Percentiles rank a stretch among this genome's conserved stretches.
phyloP scores from a whole-genome alignment of 2,113 vertebrate genomes.

The Monarcha castaneiventris region DNA sequence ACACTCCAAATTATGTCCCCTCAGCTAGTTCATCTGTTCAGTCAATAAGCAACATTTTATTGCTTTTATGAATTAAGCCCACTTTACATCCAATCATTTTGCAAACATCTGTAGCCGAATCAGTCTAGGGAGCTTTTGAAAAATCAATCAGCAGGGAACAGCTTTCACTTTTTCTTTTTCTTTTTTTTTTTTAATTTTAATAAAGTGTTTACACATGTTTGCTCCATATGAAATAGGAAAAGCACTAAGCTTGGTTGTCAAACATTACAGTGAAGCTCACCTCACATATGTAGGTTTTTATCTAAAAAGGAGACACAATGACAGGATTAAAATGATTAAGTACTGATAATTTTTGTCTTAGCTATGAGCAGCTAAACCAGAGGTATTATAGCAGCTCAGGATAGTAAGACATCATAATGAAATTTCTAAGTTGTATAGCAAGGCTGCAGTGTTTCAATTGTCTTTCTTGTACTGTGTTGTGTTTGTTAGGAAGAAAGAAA shows the following conservation, averaged over 20 bases:
- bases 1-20: constrained; percentile 74
- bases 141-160: constrained; percentile 77
- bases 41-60: constrained; percentile 75
- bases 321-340: background rate
- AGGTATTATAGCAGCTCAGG: background rate
- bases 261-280: background rate
- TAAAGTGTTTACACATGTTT: constrained; percentile 78
- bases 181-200: constrained; percentile 64
- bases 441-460: background rate
- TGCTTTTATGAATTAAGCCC: constrained; percentile 81
- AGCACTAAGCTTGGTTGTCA: background rate
- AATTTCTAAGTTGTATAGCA: background rate
- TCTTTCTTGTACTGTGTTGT: background rate
- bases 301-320: background rate
- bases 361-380: background rate
- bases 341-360: background rate
- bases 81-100: constrained; percentile 76
- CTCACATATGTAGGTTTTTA: background rate
- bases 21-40: constrained; percentile 77
- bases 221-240: constrained; percentile 43
- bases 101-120: constrained; percentile 77
- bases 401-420: background rate
- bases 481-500: background rate
- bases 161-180: constrained; percentile 65
- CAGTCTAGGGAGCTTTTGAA: constrained; percentile 78